Evolutionary conservation across 2,888 invertebrate species (phyloP).

Genomic region (Poecilobothrus nobilitatus): DNA sequence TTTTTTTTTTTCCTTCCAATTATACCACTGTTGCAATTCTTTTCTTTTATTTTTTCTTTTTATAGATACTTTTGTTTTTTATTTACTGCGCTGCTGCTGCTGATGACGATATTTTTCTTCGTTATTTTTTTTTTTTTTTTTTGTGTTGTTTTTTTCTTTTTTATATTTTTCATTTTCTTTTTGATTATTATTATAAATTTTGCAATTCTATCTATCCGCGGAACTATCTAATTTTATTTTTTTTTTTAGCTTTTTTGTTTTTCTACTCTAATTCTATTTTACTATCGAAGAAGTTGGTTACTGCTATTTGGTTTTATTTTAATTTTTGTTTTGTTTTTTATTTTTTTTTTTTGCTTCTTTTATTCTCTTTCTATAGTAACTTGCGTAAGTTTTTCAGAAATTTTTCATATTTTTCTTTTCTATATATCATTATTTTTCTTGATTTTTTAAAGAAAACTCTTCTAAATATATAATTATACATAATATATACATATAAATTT

Average conservation of each 20-base stretch:
- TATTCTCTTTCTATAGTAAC: not conserved
- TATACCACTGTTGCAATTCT: not conserved
- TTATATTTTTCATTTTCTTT: no score
- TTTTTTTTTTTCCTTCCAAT: no score
- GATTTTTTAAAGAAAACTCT: not conserved
- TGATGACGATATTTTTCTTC: no score
- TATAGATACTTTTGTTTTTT: not conserved
- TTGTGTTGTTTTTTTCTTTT: no score
- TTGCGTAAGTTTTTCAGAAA: not conserved
- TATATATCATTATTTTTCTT: not conserved
- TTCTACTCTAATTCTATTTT: not conserved
- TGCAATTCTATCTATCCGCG: conserved; percentile 6
- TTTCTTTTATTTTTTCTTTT: not conserved
- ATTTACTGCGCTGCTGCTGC: not conserved
- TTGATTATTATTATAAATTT: not conserved
- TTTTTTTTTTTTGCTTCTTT: no score
- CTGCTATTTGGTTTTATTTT: no score
- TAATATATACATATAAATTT: not conserved
- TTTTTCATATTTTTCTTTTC: not conserved
- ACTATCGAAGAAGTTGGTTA: not conserved
- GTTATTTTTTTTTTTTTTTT: no score
- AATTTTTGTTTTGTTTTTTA: no score
- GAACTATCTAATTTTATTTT: not conserved
- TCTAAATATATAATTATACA: not conserved
- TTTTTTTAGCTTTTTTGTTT: no score